These are phyloP conservation scores for Kryptolebias marmoratus DNA, from an alignment of 2,113 vertebrate genomes.

Conservation along the genomic window DNA sequence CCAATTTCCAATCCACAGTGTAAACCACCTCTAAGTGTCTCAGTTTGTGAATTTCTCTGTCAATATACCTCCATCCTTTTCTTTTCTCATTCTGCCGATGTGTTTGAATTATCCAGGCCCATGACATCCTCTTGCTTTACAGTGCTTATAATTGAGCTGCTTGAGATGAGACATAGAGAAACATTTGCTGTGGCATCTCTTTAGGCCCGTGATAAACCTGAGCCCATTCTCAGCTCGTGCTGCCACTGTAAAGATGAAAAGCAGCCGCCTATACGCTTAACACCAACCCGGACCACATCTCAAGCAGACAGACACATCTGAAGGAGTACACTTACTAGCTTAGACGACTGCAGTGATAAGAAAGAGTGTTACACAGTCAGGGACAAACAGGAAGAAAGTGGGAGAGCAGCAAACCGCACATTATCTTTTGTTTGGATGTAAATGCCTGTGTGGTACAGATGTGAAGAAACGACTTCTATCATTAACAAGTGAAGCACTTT, in stretches of 20 bases:
- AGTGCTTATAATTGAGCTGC: slow-evolving; percentile 49
- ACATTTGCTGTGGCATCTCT: slow-evolving; percentile 45
- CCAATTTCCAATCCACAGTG: slow-evolving; percentile 32
- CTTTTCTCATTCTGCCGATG: not conserved
- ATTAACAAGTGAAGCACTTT: slow-evolving; percentile 79
- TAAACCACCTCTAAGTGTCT: slow-evolving; percentile 26
- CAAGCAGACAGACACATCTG: slow-evolving; percentile 61
- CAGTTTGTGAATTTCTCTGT: slow-evolving; percentile 39
- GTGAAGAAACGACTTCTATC: slow-evolving; percentile 71
- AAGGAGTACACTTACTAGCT: slow-evolving; percentile 58
- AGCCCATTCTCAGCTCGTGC: slow-evolving; percentile 38
- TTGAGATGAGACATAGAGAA: slow-evolving; percentile 48
- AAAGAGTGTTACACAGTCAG: slow-evolving; percentile 56
- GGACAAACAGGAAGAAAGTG: slow-evolving; percentile 69
- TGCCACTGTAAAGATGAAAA: slow-evolving; percentile 63
- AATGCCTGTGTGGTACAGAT: slow-evolving; percentile 76
- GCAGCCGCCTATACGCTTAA: slow-evolving; percentile 52
- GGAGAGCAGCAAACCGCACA: slow-evolving; percentile 60
- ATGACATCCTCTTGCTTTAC: slow-evolving; percentile 53
- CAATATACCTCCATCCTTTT: slow-evolving; percentile 24
- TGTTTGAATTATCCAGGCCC: slow-evolving; percentile 39
- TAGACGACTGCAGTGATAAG: slow-evolving; percentile 57
- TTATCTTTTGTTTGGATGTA: slow-evolving; percentile 81
- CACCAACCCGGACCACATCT: slow-evolving; percentile 54
- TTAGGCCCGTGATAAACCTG: slow-evolving; percentile 53